A percentile compares a stretch with the other conserved stretches of the same genome.
These are phyloP conservation scores for Drosophila nigromelanica DNA, from an alignment of 1,140 invertebrate species.

Conservation along the genomic window DNA sequence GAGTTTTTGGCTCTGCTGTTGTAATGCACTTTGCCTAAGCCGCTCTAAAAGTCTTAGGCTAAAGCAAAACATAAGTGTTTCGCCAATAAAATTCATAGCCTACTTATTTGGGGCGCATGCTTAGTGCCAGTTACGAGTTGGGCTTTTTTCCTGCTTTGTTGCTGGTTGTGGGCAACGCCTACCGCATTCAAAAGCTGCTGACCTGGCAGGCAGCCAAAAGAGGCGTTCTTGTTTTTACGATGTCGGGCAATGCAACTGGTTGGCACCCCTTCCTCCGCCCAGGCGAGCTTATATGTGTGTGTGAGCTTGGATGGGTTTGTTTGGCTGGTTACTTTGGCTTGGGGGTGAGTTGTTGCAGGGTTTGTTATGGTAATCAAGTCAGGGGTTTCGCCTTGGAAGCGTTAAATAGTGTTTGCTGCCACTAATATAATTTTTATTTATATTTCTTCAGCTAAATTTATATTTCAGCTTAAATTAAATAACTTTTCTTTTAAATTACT, in stretches of 20 bases:
- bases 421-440: no score
- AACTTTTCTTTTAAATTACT: not conserved
- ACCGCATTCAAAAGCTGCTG: conserved; percentile 34
- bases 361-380: not conserved
- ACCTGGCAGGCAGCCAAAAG: conserved; percentile 54
- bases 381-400: not conserved
- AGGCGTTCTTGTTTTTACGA: conserved; percentile 44
- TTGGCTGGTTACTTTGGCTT: not conserved
- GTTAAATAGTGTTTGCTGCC: not conserved
- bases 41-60: conserved; percentile 14
- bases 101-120: conserved; percentile 56
- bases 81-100: conserved; percentile 55
- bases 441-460: not conserved
- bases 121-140: conserved; percentile 26
- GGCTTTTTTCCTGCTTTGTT: conserved; percentile 2
- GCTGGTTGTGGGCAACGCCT: conserved; percentile 42
- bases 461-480: not conserved
- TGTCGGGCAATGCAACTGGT: conserved; percentile 56
- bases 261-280: conserved; percentile 15
- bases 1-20: conserved; percentile 30
- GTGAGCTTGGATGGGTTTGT: not conserved
- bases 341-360: not conserved
- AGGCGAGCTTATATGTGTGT: not conserved
- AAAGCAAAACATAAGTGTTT: conserved; percentile 45
- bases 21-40: conserved; percentile 59